These are phyloP conservation scores for Agapornis roseicollis DNA, from an alignment of 2,113 vertebrate genomes.

Conservation along the genomic window DNA sequence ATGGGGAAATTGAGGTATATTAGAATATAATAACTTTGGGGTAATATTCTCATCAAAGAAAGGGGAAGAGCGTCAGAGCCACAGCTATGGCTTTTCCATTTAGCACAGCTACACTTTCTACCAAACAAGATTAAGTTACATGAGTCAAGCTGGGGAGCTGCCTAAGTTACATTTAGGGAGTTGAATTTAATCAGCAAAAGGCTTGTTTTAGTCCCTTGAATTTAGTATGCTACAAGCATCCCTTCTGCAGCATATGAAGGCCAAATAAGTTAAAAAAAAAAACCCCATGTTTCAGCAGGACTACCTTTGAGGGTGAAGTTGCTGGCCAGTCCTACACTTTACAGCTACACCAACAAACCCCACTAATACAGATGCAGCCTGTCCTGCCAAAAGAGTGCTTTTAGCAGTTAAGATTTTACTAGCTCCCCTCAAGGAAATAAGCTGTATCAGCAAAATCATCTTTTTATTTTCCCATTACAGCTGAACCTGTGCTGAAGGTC, in stretches of 20 bases:
- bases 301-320: not conserved
- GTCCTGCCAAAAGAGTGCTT: not conserved
- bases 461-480: not conserved
- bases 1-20: not conserved
- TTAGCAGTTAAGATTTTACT: not conserved
- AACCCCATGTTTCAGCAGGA: not conserved
- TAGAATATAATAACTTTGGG: not conserved
- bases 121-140: not conserved
- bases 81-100: not conserved
- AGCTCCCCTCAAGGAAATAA: constrained; percentile 10
- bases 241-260: not conserved
- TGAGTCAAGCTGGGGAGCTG: not conserved
- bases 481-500: not conserved
- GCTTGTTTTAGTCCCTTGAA: constrained; percentile 6
- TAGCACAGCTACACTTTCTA: not conserved
- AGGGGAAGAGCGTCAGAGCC: not conserved
- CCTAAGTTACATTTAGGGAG: not conserved
- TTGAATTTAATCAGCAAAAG: not conserved
- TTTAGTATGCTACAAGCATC: not conserved
- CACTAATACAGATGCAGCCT: not conserved
- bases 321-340: not conserved
- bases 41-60: not conserved
- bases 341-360: not conserved
- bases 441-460: constrained; percentile 11
- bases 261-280: not conserved